Evolutionary conservation across 1,140 invertebrate species (phyloP).

Genomic region (Drosophila equinoxialis): DNA sequence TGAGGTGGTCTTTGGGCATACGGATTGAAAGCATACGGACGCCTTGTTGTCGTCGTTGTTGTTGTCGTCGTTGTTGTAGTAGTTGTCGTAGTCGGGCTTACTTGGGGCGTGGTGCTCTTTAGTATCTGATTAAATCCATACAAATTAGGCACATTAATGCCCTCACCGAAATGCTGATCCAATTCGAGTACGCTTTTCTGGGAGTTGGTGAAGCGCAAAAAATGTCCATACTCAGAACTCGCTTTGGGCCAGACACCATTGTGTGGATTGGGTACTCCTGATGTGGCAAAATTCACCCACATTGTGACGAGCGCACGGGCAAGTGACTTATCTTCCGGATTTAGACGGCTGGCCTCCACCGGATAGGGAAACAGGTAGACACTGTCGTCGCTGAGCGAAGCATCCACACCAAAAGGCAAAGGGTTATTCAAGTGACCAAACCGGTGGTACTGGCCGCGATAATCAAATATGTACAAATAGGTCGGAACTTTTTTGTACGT

Average conservation of each 20-base stretch:
- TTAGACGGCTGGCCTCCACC: conserved; percentile 53
- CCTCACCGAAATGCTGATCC: conserved; percentile 74
- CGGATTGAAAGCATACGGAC: conserved; percentile 46
- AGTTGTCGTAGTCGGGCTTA: conserved; percentile 9
- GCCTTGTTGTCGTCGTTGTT: conserved; percentile 27
- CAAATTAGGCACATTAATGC: conserved; percentile 61
- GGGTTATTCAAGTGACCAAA: conserved; percentile 61
- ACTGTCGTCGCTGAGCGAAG: conserved; percentile 78
- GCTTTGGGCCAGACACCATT: conserved; percentile 64
- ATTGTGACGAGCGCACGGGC: conserved; percentile 64
- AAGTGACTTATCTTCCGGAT: conserved; percentile 59
- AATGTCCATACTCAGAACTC: conserved; percentile 66
- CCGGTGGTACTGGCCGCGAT: conserved; percentile 73
- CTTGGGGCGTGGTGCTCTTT: conserved; percentile 6
- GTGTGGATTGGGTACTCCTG: conserved; percentile 55
- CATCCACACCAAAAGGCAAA: conserved; percentile 72
- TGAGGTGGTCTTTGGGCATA: not conserved
- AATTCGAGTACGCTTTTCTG: conserved; percentile 55
- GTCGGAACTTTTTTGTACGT: conserved; percentile 46
- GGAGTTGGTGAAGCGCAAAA: conserved; percentile 69
- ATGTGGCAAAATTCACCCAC: conserved; percentile 70
- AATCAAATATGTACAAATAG: conserved; percentile 76
- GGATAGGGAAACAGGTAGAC: conserved; percentile 82
- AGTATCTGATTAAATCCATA: conserved; percentile 39
- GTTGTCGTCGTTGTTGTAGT: conserved; percentile 20